These are phyloP conservation scores for Ictalurus punctatus DNA, from an alignment of 2,113 vertebrate species.

Conservation along the genomic window DNA sequence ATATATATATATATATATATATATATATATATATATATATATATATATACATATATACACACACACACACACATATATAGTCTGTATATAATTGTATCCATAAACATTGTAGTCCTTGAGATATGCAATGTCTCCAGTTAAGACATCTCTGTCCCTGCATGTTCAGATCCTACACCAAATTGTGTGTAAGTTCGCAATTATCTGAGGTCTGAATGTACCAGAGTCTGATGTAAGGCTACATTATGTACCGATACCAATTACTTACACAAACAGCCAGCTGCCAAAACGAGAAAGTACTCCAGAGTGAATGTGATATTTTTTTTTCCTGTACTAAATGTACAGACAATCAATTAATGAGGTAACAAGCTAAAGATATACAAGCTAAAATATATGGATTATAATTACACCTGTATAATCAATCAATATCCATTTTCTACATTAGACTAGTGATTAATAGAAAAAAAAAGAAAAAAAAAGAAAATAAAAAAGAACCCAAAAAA, in stretches of 20 bases:
- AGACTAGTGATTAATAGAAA: neutral
- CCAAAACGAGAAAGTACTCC: neutral
- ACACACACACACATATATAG: no score
- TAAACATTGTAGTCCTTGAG: neutral
- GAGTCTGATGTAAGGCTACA: neutral
- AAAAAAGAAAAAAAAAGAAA: neutral
- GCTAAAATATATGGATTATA: neutral
- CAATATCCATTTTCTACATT: neutral
- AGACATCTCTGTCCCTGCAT: neutral
- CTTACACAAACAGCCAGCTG: neutral
- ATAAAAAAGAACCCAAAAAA: neutral
- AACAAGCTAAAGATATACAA: neutral
- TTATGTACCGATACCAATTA: neutral
- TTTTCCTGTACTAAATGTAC: neutral
- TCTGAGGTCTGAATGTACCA: neutral
- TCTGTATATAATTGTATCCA: no score
- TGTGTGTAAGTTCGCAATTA: neutral
- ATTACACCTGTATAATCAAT: slow-evolving; percentile 6
- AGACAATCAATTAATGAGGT: neutral
- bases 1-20: no score
- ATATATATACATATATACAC: no score
- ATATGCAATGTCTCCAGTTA: neutral
- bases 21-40: no score
- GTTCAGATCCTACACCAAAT: neutral
- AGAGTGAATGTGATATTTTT: neutral